A percentile compares a stretch with the other conserved stretches of the same genome.
Conservation (phyloP, 2,797 vertebrate genomes). For the Tokudaia muenninki region DNA sequence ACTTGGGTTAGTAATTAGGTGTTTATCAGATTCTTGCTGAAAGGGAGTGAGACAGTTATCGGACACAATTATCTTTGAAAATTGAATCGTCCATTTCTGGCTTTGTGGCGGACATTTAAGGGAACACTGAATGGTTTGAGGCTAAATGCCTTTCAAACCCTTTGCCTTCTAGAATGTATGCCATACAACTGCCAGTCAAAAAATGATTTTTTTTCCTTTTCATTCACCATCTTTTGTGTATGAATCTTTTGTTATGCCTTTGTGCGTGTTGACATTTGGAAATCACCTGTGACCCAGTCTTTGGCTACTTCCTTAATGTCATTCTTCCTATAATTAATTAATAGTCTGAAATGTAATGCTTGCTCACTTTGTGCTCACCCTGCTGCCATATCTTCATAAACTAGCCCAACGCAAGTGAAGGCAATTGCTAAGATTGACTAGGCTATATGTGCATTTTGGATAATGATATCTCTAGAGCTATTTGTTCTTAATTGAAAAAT, state of each 20-base stretch:
- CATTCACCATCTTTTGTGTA: slow-evolving; percentile 69
- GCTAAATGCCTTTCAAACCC: slow-evolving; percentile 87
- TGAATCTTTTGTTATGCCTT: slow-evolving; percentile 64
- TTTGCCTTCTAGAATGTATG: slow-evolving; percentile 80
- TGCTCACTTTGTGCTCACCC: not conserved
- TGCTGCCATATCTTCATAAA: slow-evolving; percentile 48
- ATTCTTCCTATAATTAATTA: slow-evolving; percentile 60
- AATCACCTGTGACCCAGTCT: slow-evolving; percentile 74
- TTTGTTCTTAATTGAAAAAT: slow-evolving; percentile 62
- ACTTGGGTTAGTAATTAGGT: slow-evolving; percentile 94
- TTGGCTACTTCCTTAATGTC: slow-evolving; percentile 70
- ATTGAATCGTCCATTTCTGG: slow-evolving; percentile 88
- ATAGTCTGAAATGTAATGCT: slow-evolving; percentile 71
- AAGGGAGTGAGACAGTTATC: slow-evolving; percentile 92
- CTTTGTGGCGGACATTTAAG: slow-evolving; percentile 88
- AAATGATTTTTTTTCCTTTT: slow-evolving; percentile 53
- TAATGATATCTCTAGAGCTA: slow-evolving; percentile 55
- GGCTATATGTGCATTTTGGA: not conserved
- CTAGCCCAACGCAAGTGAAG: not conserved
- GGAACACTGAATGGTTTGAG: slow-evolving; percentile 84
- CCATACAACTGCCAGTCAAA: slow-evolving; percentile 72
- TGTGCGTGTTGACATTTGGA: slow-evolving; percentile 59
- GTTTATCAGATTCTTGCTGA: slow-evolving; percentile 96
- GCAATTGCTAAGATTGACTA: slow-evolving; percentile 47
- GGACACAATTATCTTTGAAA: slow-evolving; percentile 95